These are phyloP conservation scores for Calliopsis andreniformis DNA, from an alignment of 1,140 invertebrate genomes.

Conservation along the genomic window DNA sequence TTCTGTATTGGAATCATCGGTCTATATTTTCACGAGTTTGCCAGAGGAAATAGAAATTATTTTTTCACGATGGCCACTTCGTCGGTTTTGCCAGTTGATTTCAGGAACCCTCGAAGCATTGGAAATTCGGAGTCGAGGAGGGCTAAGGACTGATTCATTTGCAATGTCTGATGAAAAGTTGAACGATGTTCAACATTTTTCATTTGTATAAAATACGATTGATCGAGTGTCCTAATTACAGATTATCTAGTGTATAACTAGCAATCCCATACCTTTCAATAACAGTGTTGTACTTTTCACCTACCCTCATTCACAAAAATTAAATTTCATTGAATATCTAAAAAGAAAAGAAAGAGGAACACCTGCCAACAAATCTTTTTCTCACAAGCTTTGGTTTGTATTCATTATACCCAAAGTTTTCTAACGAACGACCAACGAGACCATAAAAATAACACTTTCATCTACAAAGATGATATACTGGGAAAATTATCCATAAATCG, in stretches of 20 bases:
- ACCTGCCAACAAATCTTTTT: not conserved
- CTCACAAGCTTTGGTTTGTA: not conserved
- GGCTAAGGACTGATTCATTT: not conserved
- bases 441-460: conserved; percentile 1
- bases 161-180: not conserved
- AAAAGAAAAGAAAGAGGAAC: not conserved
- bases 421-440: too few relatives aligned
- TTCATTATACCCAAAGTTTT: not conserved
- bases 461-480: not conserved
- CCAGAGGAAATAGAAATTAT: not conserved
- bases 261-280: too few relatives aligned
- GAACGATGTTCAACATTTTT: too few relatives aligned
- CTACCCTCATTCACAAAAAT: too few relatives aligned
- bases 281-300: too few relatives aligned
- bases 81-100: not conserved
- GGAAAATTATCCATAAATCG: conserved; percentile 55
- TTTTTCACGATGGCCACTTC: not conserved
- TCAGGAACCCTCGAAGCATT: not conserved
- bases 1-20: not conserved
- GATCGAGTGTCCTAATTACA: too few relatives aligned
- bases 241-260: too few relatives aligned
- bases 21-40: not conserved
- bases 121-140: not conserved
- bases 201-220: too few relatives aligned
- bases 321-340: too few relatives aligned